These are phyloP conservation scores for Caenorhabditis becei DNA, from an alignment of 2,888 invertebrate species.

Conservation along the genomic window DNA sequence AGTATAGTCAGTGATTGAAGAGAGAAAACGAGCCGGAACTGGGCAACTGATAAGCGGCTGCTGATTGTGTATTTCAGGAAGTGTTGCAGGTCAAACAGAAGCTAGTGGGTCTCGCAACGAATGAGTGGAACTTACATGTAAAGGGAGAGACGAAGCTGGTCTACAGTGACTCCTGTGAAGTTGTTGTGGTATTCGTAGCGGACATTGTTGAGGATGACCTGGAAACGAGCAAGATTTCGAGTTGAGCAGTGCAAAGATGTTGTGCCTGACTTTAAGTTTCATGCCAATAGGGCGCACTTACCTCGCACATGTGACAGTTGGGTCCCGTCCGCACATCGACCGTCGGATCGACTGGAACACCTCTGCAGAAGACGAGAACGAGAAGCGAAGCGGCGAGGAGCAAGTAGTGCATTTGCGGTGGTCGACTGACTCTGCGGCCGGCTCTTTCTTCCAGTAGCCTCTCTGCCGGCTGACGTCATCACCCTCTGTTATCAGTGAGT, in stretches of 20 bases:
- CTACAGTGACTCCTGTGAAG: conserved; percentile 58
- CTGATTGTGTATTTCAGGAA: conserved; percentile 8
- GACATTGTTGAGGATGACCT: conserved; percentile 67
- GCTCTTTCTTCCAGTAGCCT: conserved; percentile 20
- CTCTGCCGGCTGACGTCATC: conserved; percentile 26
- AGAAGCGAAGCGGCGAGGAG: conserved; percentile 1
- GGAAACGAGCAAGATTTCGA: too few relatives aligned
- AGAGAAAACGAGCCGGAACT: conserved; percentile 43
- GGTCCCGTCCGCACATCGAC: conserved; percentile 29
- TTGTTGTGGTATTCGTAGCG: conserved; percentile 61
- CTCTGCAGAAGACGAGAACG: conserved; percentile 7
- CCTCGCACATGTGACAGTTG: conserved; percentile 63
- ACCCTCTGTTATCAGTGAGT: conserved; percentile 18
- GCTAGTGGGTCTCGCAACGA: too few relatives aligned
- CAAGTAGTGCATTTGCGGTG: conserved; percentile 24
- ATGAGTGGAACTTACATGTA: conserved; percentile 39
- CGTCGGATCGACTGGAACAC: conserved; percentile 14
- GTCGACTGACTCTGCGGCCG: background rate
- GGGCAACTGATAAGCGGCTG: conserved; percentile 9
- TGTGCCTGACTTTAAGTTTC: conserved; percentile 3
- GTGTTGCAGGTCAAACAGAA: background rate
- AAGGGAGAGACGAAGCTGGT: conserved; percentile 44
- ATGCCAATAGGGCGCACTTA: conserved; percentile 3
- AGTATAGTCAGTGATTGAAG: background rate
- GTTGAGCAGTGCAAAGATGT: too few relatives aligned